Percentiles rank a stretch among this genome's conserved stretches.
Conservation (phyloP, 2,797 vertebrate genomes). For the Danio choprae region DNA sequence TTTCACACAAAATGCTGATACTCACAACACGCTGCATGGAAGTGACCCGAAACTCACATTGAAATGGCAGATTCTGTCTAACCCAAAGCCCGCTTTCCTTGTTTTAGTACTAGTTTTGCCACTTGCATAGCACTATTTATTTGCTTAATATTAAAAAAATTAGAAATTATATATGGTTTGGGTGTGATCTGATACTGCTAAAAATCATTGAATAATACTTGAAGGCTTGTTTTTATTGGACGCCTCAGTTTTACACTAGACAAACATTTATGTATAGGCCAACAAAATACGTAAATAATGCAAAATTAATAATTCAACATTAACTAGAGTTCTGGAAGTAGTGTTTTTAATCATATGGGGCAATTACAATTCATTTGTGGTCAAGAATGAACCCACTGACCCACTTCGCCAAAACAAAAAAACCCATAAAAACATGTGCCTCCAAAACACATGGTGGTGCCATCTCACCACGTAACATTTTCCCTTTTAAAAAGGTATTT, state of each 20-base stretch:
- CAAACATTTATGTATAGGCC: not conserved
- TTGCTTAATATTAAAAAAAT: not conserved
- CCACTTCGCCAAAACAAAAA: not conserved
- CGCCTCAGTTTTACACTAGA: not conserved
- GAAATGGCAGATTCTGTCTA: not conserved
- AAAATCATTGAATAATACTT: not conserved
- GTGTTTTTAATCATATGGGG: not conserved
- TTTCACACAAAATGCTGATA: conserved; percentile 20
- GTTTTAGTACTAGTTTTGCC: not conserved
- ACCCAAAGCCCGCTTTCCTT: not conserved
- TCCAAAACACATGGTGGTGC: conserved; percentile 22
- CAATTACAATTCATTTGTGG: not conserved
- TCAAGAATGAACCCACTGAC: not conserved
- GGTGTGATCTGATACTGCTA: not conserved
- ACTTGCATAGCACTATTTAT: not conserved
- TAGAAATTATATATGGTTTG: not conserved
- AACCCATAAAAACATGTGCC: not conserved
- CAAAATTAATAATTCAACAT: not conserved
- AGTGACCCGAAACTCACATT: not conserved
- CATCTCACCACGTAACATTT: not conserved
- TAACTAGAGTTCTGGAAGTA: not conserved
- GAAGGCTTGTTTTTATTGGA: not conserved
- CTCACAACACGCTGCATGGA: not conserved
- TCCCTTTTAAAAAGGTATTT: not conserved
- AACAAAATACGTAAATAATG: not conserved